Conservation (phyloP, 2,888 invertebrate species). For the Zaprionus lineosus region DNA sequence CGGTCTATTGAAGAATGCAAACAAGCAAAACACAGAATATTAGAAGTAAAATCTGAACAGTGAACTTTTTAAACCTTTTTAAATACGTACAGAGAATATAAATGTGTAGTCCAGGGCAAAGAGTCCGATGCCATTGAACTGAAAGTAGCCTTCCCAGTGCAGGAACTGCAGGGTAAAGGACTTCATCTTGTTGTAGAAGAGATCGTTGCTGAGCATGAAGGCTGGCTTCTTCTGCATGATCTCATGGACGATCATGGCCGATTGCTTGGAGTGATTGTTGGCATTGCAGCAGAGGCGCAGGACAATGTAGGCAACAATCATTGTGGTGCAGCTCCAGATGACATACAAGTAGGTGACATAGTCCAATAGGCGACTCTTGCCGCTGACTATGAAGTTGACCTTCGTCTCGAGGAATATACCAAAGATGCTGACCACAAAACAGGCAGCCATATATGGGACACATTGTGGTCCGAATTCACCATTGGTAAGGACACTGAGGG, state of each 20-base stretch:
- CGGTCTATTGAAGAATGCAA: conserved; percentile 70
- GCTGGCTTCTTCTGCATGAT: conserved; percentile 83
- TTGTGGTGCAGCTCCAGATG: conserved; percentile 79
- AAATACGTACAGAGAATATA: conserved; percentile 81
- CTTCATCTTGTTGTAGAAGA: conserved; percentile 83
- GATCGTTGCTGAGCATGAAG: conserved; percentile 82
- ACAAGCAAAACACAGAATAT: too few species aligned
- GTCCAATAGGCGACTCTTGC: conserved; percentile 73
- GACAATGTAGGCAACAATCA: conserved; percentile 79
- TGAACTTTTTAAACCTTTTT: background rate
- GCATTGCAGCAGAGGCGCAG: conserved; percentile 80
- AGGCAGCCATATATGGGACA: conserved; percentile 81
- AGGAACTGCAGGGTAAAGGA: conserved; percentile 82
- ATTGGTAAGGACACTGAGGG: conserved; percentile 78
- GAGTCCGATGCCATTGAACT: conserved; percentile 82
- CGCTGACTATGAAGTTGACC: conserved; percentile 80
- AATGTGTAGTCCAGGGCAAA: conserved; percentile 83
- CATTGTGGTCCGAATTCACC: conserved; percentile 80
- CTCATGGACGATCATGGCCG: conserved; percentile 82
- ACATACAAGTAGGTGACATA: conserved; percentile 78
- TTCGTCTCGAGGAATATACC: conserved; percentile 82
- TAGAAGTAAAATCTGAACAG: background rate
- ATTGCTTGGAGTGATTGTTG: conserved; percentile 80
- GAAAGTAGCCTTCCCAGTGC: conserved; percentile 82
- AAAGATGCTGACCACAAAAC: conserved; percentile 81